Percentiles rank a stretch among this genome's conserved stretches.
Evolutionary conservation across 1,140 invertebrate genomes (phyloP).

Genomic region (Panagrolaimus sp.): DNA sequence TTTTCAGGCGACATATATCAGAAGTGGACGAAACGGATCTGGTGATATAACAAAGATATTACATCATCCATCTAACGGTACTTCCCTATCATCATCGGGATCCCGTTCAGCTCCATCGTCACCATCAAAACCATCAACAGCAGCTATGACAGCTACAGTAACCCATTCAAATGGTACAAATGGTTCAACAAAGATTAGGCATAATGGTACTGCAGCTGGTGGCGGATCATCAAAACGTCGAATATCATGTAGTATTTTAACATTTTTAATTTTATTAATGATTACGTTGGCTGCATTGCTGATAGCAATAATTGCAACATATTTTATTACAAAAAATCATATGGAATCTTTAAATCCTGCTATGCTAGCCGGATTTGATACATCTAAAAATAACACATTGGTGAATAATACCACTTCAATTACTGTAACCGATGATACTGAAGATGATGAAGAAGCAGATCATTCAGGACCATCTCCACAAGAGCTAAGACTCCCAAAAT

Average conservation of each 20-base stretch:
- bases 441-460: constrained; percentile 14
- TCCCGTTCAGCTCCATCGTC: too few species aligned
- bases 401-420: not conserved
- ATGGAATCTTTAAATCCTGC: not conserved
- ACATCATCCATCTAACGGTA: not conserved
- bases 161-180: not conserved
- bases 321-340: constrained; percentile 5
- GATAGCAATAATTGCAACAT: not conserved
- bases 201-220: not conserved
- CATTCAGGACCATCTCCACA: constrained; percentile 24
- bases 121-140: not conserved
- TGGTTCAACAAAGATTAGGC: not conserved
- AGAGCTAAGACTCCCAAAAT: constrained; percentile 36
- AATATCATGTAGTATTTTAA: not conserved
- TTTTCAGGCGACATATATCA: not conserved
- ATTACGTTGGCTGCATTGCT: not conserved
- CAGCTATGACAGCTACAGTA: not conserved
- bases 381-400: not conserved
- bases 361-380: not conserved
- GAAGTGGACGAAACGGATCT: not conserved
- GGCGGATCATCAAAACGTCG: not conserved
- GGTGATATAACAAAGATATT: constrained; percentile 9
- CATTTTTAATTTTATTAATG: not conserved
- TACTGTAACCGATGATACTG: constrained; percentile 4
- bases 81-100: too few species aligned